Evolutionary conservation across 2,888 invertebrate species (phyloP).

Genomic region (Formica aserva): DNA sequence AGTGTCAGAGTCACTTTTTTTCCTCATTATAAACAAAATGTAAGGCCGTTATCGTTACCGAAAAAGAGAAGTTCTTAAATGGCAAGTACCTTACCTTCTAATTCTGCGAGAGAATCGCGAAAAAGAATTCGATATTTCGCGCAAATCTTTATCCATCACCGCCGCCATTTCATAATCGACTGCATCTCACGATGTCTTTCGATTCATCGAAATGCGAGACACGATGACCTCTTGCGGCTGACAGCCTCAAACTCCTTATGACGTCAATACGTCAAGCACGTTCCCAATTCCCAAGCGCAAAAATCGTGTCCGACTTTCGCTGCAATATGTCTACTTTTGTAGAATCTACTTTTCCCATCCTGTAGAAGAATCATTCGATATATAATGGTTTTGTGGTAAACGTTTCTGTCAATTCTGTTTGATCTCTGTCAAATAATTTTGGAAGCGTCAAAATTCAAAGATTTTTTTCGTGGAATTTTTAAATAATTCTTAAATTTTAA

Average conservation of each 20-base stretch:
- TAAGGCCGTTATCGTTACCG: background rate
- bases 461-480: background rate
- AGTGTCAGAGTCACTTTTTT: no score
- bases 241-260: background rate
- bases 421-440: background rate
- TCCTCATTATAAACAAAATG: background rate
- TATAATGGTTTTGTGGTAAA: conserved; percentile 24
- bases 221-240: background rate
- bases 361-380: background rate
- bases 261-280: conserved; percentile 31
- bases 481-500: background rate
- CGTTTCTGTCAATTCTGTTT: background rate
- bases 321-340: conserved; percentile 42
- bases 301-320: conserved; percentile 34
- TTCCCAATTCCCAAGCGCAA: background rate
- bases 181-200: background rate
- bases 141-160: background rate
- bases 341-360: background rate
- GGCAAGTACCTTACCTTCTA: background rate
- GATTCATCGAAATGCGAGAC: background rate
- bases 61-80: background rate
- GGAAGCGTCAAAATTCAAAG: background rate
- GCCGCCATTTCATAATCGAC: background rate
- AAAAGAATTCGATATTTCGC: background rate
- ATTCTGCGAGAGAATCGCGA: background rate